A percentile compares a stretch with the other conserved stretches of the same genome.
These are phyloP conservation scores for Trinectes maculatus DNA, from an alignment of 2,113 vertebrate species.

Conservation along the genomic window DNA sequence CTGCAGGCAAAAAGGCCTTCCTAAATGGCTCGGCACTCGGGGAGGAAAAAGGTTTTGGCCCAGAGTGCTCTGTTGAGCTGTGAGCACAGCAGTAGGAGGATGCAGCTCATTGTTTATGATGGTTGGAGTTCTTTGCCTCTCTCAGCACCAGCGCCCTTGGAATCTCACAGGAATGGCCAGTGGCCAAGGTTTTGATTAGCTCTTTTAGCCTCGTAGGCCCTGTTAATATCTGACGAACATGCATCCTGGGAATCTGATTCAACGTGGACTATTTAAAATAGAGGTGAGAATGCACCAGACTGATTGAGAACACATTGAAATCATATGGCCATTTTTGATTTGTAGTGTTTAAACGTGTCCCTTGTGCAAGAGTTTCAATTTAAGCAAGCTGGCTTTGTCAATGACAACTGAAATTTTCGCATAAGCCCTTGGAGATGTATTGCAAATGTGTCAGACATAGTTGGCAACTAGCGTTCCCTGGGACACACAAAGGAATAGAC, in stretches of 20 bases:
- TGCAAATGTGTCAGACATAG: not conserved
- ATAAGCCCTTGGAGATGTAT: not conserved
- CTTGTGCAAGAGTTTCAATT: not conserved
- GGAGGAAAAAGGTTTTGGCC: conserved; percentile 53
- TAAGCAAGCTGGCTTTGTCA: not conserved
- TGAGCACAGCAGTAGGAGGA: conserved; percentile 48
- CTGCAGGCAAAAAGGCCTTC: conserved; percentile 58
- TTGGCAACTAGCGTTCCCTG: not conserved
- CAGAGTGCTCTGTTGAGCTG: conserved; percentile 60
- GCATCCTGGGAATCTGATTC: not conserved
- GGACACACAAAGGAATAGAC: not conserved
- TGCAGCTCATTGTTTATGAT: conserved; percentile 53
- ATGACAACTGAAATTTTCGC: not conserved
- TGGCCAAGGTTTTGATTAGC: conserved; percentile 30
- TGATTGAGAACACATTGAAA: not conserved
- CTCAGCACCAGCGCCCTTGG: conserved; percentile 34
- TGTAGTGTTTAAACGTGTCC: not conserved
- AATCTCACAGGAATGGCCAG: conserved; percentile 30
- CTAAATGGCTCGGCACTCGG: conserved; percentile 57
- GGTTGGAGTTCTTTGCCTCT: conserved; percentile 28
- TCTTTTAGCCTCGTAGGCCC: conserved; percentile 20
- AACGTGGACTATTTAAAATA: not conserved
- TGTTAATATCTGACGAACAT: not conserved
- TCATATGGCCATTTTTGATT: too few species aligned
- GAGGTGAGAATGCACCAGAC: not conserved